Evolutionary conservation across 2,888 invertebrate genomes (phyloP).

Genomic region (Andricus quercusramuli): DNA sequence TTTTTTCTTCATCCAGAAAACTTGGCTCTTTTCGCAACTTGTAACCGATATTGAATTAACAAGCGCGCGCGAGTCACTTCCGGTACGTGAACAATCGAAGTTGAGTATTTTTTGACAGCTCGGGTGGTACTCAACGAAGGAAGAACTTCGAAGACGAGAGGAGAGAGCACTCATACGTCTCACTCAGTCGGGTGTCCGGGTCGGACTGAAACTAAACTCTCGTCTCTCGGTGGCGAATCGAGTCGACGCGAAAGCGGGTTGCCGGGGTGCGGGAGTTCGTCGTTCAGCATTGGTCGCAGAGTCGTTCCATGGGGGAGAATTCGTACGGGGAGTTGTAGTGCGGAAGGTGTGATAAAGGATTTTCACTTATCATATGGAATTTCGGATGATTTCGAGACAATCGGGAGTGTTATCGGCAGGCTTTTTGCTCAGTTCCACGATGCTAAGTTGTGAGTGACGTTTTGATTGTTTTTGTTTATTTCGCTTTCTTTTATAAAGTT

Average conservation of each 20-base stretch:
- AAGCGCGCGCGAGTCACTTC: neutral
- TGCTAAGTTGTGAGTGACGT: neutral
- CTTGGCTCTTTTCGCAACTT: constrained; percentile 17
- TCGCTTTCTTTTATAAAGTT: neutral
- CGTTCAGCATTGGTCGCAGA: constrained; percentile 52
- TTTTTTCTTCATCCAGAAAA: constrained; percentile 27
- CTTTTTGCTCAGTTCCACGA: neutral
- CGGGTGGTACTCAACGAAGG: constrained; percentile 22
- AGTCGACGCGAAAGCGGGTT: constrained; percentile 55
- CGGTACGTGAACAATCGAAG: neutral
- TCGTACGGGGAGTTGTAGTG: neutral
- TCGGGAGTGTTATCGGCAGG: neutral
- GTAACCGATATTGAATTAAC: neutral
- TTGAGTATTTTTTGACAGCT: constrained; percentile 27
- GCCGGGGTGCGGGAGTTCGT: constrained; percentile 58
- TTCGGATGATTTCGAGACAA: neutral
- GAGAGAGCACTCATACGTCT: constrained; percentile 46
- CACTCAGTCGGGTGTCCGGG: constrained; percentile 75
- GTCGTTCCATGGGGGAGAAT: constrained; percentile 34
- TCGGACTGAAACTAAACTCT: constrained; percentile 70
- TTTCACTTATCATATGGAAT: constrained; percentile 4
- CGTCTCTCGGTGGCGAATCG: constrained; percentile 59
- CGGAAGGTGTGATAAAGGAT: neutral
- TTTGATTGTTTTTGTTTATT: neutral
- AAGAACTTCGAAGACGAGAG: constrained; percentile 14